phyloP scores from a whole-genome alignment of 92 coral and sea anemone species.

The Parazoanthus darwini region DNA sequence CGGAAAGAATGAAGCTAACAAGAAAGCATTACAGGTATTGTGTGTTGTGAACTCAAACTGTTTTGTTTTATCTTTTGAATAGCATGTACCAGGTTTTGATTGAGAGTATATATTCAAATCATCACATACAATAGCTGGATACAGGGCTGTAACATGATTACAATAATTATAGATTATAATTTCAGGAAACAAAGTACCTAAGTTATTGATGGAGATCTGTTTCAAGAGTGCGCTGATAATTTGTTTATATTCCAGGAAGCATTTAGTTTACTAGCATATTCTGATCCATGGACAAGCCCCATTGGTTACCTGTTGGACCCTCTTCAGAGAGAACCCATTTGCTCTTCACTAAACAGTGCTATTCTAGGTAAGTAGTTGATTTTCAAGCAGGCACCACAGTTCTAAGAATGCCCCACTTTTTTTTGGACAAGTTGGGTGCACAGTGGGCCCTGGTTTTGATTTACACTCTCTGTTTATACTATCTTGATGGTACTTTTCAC shows the following conservation, averaged over 20 bases:
- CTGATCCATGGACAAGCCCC: conserved; percentile 94
- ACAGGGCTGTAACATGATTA: too few species aligned
- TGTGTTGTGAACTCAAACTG: not conserved
- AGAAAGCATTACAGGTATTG: conserved; percentile 83
- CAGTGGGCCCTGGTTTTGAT: too few species aligned
- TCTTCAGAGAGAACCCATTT: conserved; percentile 94
- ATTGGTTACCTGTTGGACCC: conserved; percentile 92
- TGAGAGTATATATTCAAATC: too few species aligned
- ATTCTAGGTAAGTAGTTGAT: conserved; percentile 74
- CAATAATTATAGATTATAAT: too few species aligned
- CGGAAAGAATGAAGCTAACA: conserved; percentile 92
- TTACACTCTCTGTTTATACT: too few species aligned
- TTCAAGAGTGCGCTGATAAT: not conserved
- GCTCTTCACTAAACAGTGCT: conserved; percentile 96
- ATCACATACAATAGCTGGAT: too few species aligned
- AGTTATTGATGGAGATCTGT: too few species aligned
- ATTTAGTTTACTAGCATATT: conserved; percentile 94
- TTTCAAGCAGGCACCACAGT: not conserved
- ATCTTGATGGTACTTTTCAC: too few species aligned
- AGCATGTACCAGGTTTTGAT: too few species aligned
- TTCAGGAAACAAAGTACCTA: not conserved
- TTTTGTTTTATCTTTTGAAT: too few species aligned
- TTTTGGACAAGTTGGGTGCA: not conserved
- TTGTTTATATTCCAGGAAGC: conserved; percentile 72
- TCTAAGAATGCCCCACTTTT: not conserved